A percentile compares a stretch with the other conserved stretches of the same genome.
phyloP scores from a whole-genome alignment of 2,113 vertebrate genomes.

The Aptenodytes patagonicus region DNA sequence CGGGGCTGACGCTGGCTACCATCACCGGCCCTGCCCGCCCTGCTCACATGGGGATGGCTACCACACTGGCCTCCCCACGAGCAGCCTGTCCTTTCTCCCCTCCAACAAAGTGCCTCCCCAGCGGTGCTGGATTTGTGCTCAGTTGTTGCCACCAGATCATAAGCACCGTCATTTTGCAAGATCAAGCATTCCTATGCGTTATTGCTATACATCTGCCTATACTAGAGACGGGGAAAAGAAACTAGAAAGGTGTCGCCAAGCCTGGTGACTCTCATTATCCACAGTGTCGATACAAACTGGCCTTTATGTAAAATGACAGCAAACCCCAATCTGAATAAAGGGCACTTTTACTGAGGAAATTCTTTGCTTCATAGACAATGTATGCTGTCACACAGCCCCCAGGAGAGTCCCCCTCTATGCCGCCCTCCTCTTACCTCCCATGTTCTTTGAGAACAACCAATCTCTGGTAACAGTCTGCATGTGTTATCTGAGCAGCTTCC shows the following conservation, averaged over 20 bases:
- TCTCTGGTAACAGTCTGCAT: neutral
- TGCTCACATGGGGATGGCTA: neutral
- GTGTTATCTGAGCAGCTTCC: neutral
- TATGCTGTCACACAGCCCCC: neutral
- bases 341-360: neutral
- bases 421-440: neutral
- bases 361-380: neutral
- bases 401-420: neutral
- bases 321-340: neutral
- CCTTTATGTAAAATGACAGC: neutral
- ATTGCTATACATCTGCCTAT: neutral
- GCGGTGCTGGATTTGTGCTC: neutral
- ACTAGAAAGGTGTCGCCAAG: neutral
- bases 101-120: neutral
- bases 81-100: neutral
- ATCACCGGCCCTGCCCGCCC: neutral
- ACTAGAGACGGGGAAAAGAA: neutral
- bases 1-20: neutral
- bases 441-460: neutral
- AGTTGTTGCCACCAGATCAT: neutral
- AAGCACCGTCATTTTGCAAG: neutral
- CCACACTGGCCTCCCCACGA: accelerated
- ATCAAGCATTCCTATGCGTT: neutral
- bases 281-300: accelerated
- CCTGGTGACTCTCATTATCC: neutral